Evolutionary conservation across 2,113 vertebrate genomes (phyloP).

Genomic region (Amazona vittata): DNA sequence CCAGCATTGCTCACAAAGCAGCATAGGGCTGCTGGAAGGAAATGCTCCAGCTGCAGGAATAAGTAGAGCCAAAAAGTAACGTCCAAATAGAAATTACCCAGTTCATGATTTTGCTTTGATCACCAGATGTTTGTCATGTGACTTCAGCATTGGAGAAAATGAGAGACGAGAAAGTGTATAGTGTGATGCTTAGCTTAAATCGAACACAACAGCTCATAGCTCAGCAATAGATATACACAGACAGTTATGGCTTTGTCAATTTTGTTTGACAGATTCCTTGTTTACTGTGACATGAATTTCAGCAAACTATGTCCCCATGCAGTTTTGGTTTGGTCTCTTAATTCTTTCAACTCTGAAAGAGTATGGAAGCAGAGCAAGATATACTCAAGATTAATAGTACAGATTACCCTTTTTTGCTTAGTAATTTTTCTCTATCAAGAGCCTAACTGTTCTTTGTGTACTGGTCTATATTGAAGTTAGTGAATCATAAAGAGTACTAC

Average conservation of each 20-base stretch:
- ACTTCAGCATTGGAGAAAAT: not conserved
- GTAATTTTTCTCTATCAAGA: not conserved
- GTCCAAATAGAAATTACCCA: conserved; percentile 40
- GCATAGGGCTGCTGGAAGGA: not conserved
- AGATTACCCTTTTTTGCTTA: not conserved
- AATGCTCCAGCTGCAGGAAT: conserved; percentile 36
- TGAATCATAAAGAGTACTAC: not conserved
- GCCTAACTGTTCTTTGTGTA: not conserved
- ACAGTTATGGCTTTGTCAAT: not conserved
- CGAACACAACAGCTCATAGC: not conserved
- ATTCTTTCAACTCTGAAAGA: not conserved
- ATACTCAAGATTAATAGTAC: not conserved
- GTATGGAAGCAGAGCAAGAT: not conserved
- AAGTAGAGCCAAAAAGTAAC: conserved; percentile 42
- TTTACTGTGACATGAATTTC: not conserved
- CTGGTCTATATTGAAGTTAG: not conserved
- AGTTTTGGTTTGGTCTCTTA: not conserved
- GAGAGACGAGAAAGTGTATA: not conserved
- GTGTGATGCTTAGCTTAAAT: not conserved
- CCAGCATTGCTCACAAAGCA: not conserved
- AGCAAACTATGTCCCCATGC: not conserved
- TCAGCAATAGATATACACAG: not conserved
- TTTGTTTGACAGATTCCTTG: not conserved
- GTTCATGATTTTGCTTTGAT: conserved; percentile 39
- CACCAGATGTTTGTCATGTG: conserved; percentile 46